These are phyloP conservation scores for Amphiduros pacificus DNA, from an alignment of 2,888 invertebrate genomes.

Conservation along the genomic window DNA sequence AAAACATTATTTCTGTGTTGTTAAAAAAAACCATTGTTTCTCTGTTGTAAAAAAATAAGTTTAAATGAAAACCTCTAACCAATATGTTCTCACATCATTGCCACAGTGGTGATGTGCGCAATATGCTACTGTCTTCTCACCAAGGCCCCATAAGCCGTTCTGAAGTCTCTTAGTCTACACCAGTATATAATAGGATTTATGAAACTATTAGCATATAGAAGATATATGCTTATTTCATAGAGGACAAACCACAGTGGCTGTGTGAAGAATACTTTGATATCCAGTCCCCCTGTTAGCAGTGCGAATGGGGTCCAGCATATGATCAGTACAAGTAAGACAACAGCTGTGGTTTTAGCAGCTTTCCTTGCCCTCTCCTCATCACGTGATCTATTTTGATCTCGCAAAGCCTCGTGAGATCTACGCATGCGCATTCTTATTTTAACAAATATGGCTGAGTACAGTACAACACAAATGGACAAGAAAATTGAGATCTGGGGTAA, in stretches of 20 bases:
- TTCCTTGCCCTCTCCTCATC: background rate
- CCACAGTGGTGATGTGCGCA: too few relatives aligned
- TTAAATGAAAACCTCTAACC: too few relatives aligned
- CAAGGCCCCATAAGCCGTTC: conserved; percentile 5
- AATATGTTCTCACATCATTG: too few relatives aligned
- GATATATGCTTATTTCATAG: background rate
- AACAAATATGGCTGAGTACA: conserved; percentile 7
- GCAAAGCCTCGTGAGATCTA: background rate
- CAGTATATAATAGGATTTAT: conserved; percentile 8
- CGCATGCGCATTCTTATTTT: background rate
- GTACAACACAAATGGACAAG: conserved; percentile 1
- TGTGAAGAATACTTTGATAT: background rate
- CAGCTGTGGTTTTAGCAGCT: background rate
- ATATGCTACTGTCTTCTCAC: too few relatives aligned
- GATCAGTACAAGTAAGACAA: background rate
- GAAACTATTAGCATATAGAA: conserved; percentile 3
- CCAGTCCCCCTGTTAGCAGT: background rate
- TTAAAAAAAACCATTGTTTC: too few relatives aligned
- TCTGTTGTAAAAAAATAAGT: too few relatives aligned
- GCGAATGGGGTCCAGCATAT: conserved; percentile 8
- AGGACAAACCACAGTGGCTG: conserved; percentile 1
- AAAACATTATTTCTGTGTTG: too few relatives aligned
- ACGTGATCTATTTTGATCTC: background rate
- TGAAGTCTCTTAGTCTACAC: background rate
- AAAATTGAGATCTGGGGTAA: conserved; percentile 1